Evolutionary conservation across 2,113 vertebrate species (phyloP).

Genomic region (Syrrhaptes paradoxus): DNA sequence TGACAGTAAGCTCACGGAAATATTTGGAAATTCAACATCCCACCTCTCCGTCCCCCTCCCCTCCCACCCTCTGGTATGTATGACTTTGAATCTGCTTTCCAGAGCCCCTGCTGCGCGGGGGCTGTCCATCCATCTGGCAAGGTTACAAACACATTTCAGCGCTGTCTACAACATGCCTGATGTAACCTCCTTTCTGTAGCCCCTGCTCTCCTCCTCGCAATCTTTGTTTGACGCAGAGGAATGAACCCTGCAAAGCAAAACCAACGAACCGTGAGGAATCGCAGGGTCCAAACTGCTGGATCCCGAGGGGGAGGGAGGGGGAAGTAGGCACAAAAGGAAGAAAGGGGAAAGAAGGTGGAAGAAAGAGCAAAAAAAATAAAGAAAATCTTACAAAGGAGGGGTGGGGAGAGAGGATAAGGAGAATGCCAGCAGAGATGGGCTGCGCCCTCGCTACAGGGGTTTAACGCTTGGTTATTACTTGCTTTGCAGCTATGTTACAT

Average conservation of each 20-base stretch:
- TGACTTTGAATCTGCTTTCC: background rate
- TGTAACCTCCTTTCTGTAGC: constrained; percentile 24
- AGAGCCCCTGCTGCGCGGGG: background rate
- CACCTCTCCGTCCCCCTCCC: background rate
- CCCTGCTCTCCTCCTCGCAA: background rate
- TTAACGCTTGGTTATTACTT: constrained; percentile 37
- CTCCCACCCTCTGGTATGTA: background rate
- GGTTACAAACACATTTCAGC: constrained; percentile 30
- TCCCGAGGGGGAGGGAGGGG: background rate
- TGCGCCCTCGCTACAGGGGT: background rate
- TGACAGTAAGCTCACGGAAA: constrained; percentile 53
- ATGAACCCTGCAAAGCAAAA: constrained; percentile 36
- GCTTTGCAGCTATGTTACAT: constrained; percentile 53
- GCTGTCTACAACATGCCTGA: constrained; percentile 11
- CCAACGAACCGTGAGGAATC: constrained; percentile 1
- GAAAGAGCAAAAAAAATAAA: constrained; percentile 28
- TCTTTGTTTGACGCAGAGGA: constrained; percentile 30
- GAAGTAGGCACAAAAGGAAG: background rate
- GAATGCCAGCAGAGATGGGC: constrained; percentile 7
- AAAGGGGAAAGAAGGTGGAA: background rate
- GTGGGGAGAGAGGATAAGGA: background rate
- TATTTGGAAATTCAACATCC: constrained; percentile 48
- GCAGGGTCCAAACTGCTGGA: background rate
- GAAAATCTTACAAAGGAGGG: background rate
- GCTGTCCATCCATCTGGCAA: constrained; percentile 61